Conservation (phyloP, 2,888 invertebrate genomes). For the Phytoseiulus persimilis region DNA sequence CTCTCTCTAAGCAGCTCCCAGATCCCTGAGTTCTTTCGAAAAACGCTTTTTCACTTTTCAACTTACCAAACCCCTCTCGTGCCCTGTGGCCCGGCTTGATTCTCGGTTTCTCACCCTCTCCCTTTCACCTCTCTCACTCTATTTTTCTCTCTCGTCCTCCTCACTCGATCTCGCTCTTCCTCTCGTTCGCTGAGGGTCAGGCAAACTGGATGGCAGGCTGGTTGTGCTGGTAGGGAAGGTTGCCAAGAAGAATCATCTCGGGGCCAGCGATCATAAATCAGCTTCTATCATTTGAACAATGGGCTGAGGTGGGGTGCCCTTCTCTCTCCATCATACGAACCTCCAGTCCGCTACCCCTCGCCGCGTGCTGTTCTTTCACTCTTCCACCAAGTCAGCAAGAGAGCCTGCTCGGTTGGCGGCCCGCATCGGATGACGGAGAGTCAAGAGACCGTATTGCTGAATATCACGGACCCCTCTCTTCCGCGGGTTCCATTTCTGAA, state of each 20-base stretch:
- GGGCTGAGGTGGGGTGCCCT: background rate
- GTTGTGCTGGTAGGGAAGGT: too few species aligned
- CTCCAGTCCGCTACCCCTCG: background rate
- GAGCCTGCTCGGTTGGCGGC: background rate
- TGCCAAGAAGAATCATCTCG: background rate
- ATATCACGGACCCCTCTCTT: background rate
- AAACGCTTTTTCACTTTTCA: too few species aligned
- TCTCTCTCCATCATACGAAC: background rate
- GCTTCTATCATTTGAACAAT: slow-evolving; percentile 20
- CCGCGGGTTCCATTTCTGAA: too few species aligned
- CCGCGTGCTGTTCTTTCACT: background rate
- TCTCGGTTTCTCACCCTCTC: background rate
- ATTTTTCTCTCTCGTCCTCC: too few species aligned
- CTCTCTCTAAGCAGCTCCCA: too few species aligned
- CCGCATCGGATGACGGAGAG: background rate
- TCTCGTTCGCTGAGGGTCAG: too few species aligned
- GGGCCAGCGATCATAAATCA: slow-evolving; percentile 6
- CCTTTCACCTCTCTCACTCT: background rate
- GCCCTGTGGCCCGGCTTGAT: background rate
- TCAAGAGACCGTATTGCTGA: background rate
- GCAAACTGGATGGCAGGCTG: too few species aligned
- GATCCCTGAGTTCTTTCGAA: too few species aligned
- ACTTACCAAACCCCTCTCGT: background rate
- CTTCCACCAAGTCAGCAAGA: background rate
- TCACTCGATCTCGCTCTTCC: background rate